Conservation (phyloP, 1,140 invertebrate species). For the Pteromalus puparum region DNA sequence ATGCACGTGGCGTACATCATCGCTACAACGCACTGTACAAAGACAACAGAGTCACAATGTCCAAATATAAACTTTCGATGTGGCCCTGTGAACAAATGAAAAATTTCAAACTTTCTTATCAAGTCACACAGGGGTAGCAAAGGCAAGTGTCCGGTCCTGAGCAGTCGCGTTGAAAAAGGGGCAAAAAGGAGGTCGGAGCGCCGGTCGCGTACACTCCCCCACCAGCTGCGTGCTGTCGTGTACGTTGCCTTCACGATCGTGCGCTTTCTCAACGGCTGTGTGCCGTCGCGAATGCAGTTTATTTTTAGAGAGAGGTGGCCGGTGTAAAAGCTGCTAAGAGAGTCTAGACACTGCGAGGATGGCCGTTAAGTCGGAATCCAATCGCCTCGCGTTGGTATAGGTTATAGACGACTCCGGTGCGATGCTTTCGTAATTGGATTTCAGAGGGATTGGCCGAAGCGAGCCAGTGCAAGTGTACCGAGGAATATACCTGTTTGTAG, state of each 20-base stretch:
- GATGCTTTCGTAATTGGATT: neutral
- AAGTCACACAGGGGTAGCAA: no score
- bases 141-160: neutral
- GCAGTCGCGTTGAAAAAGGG: neutral
- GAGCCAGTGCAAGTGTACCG: no score
- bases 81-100: no score
- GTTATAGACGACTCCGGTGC: no score
- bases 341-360: neutral
- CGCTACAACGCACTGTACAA: no score
- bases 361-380: neutral
- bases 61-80: no score
- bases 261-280: neutral
- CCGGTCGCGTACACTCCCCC: neutral
- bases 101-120: no score
- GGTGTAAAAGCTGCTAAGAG: neutral
- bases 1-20: no score
- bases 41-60: no score
- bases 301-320: slow-evolving; percentile 8
- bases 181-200: slow-evolving; percentile 30
- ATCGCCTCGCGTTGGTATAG: neutral
- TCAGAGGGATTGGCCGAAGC: neutral
- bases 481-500: no score
- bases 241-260: neutral
- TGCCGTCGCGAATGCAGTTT: neutral
- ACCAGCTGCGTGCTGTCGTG: neutral